A percentile compares a stretch with the other conserved stretches of the same genome.
These are phyloP conservation scores for Brachirus orientalis DNA, from an alignment of 2,113 vertebrate species.

Conservation along the genomic window DNA sequence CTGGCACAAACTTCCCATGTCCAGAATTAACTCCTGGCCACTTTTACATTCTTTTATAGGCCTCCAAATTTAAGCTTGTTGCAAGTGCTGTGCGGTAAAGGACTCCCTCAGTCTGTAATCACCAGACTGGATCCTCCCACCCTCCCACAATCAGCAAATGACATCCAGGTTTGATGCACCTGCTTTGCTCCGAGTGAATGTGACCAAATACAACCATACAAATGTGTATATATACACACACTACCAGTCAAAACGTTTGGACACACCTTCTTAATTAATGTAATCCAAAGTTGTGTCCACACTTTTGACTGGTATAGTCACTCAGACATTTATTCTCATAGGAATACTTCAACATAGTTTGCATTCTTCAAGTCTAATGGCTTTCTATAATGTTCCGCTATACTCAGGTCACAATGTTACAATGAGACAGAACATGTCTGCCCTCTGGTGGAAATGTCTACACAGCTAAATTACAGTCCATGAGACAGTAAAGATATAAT, in stretches of 20 bases:
- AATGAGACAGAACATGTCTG: conserved; percentile 4
- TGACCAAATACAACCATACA: too few species aligned
- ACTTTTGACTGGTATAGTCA: conserved; percentile 37
- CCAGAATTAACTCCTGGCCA: conserved; percentile 44
- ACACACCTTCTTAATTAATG: too few species aligned
- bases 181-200: conserved; percentile 1
- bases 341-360: conserved; percentile 1
- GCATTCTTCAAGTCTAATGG: neutral
- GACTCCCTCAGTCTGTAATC: conserved; percentile 1
- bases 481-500: too few species aligned
- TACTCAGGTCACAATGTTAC: neutral
- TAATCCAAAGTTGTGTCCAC: too few species aligned
- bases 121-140: conserved; percentile 4
- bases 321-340: neutral
- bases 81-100: too few species aligned
- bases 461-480: too few species aligned
- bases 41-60: conserved; percentile 35
- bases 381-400: neutral
- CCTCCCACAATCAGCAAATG: conserved; percentile 4
- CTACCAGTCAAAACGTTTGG: too few species aligned
- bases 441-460: conserved; percentile 53
- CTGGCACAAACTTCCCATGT: conserved; percentile 21
- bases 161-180: conserved; percentile 38
- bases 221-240: too few species aligned
- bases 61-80: conserved; percentile 14